Evolutionary conservation across 2,888 invertebrate genomes (phyloP).

Genomic region (Leptopilina myrica): DNA sequence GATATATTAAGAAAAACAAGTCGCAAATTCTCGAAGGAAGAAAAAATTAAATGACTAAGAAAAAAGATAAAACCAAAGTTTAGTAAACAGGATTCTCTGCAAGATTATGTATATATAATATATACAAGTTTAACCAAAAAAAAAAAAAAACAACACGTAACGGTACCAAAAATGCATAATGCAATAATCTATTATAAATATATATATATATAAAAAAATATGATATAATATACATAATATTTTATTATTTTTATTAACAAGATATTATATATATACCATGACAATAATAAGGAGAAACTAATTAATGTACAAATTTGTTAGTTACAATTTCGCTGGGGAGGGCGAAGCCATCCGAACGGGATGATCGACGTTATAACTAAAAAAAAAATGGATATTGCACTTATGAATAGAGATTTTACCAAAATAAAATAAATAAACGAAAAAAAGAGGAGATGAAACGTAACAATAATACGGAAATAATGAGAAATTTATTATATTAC

Average conservation of each 20-base stretch:
- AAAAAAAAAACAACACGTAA: conserved; percentile 66
- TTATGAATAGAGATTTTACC: conserved; percentile 37
- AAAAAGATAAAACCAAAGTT: conserved; percentile 22
- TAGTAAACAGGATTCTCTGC: conserved; percentile 21
- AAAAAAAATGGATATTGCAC: conserved; percentile 34
- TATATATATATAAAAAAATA: conserved; percentile 61
- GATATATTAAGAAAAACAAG: conserved; percentile 46
- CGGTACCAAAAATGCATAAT: conserved; percentile 77
- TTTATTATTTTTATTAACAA: conserved; percentile 77
- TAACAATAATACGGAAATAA: background rate
- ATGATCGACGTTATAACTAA: conserved; percentile 14
- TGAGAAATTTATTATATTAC: conserved; percentile 38
- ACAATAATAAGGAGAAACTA: conserved; percentile 76
- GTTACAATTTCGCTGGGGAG: conserved; percentile 67
- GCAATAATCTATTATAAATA: conserved; percentile 76
- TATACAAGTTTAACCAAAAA: conserved; percentile 54
- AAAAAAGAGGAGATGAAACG: too few relatives aligned
- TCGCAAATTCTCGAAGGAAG: conserved; percentile 33
- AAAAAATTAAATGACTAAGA: background rate
- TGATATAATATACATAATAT: conserved; percentile 75
- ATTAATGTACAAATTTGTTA: conserved; percentile 77
- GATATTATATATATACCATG: conserved; percentile 69
- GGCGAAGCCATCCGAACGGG: conserved; percentile 40
- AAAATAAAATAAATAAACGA: background rate
- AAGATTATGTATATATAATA: background rate